Conservation (phyloP, 2,888 invertebrate genomes). For the Sisyra nigra region DNA sequence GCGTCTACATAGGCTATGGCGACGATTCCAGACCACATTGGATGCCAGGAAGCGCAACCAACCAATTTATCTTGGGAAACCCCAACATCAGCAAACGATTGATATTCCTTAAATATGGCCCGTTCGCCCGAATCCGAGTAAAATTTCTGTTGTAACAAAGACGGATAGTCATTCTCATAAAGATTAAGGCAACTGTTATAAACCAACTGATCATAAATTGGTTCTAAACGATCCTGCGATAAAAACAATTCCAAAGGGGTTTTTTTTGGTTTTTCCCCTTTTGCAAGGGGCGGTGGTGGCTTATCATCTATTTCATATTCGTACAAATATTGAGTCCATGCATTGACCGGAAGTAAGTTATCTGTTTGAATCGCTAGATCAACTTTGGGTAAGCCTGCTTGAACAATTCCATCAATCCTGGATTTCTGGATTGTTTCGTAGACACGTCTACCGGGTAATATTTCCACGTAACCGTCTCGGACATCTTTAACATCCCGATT, state of each 20-base stretch:
- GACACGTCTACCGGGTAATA: conserved; percentile 38
- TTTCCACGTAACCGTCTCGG: conserved; percentile 52
- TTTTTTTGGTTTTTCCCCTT: conserved; percentile 1
- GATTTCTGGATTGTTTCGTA: conserved; percentile 37
- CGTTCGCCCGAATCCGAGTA: conserved; percentile 9
- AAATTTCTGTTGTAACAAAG: conserved; percentile 19
- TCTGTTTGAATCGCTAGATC: conserved; percentile 39
- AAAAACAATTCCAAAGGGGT: conserved; percentile 1
- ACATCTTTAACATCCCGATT: conserved; percentile 37
- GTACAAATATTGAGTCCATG: conserved; percentile 50
- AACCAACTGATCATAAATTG: conserved; percentile 18
- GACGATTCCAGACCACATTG: conserved; percentile 48
- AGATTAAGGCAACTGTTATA: conserved; percentile 39
- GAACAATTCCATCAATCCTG: conserved; percentile 38
- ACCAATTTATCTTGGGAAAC: conserved; percentile 50
- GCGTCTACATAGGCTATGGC: conserved; percentile 48
- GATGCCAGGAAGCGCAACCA: conserved; percentile 51
- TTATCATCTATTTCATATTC: conserved; percentile 16
- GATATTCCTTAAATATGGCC: conserved; percentile 33
- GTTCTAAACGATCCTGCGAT: background rate
- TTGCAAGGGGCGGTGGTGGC: conserved; percentile 2
- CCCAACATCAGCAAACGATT: conserved; percentile 46
- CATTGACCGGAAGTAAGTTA: conserved; percentile 48
- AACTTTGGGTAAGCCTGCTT: conserved; percentile 34
- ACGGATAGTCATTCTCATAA: conserved; percentile 42